These are phyloP conservation scores for Acanthiza pusilla DNA, from an alignment of 2,797 vertebrate genomes.

Conservation along the genomic window DNA sequence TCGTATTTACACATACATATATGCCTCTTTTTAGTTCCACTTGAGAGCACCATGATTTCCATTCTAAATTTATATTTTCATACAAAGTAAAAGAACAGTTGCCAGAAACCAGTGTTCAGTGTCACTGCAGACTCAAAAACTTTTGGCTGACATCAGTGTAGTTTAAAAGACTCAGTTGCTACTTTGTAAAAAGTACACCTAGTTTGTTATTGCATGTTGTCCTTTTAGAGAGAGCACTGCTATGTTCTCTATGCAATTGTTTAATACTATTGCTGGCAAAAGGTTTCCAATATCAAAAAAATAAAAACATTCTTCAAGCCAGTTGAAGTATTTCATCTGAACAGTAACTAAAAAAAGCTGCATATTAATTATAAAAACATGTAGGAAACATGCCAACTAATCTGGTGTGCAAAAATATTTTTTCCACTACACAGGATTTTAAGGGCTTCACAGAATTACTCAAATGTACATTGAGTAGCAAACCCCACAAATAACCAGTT, in stretches of 20 bases:
- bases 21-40: constrained; percentile 51
- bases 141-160: constrained; percentile 53
- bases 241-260: constrained; percentile 52
- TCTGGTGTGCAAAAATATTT: constrained; percentile 75
- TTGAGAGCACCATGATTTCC: constrained; percentile 78
- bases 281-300: constrained; percentile 72
- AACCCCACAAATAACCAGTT: constrained; percentile 44
- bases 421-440: constrained; percentile 70
- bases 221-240: constrained; percentile 62
- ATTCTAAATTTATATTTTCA: constrained; percentile 55
- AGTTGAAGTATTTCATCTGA: constrained; percentile 78
- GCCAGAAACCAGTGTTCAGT: constrained; percentile 56
- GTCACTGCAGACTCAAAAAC: constrained; percentile 28
- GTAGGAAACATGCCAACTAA: constrained; percentile 74
- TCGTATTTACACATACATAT: constrained; percentile 73
- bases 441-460: constrained; percentile 83
- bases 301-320: constrained; percentile 79
- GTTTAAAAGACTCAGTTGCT: constrained; percentile 32
- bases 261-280: constrained; percentile 77
- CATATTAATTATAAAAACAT: constrained; percentile 75
- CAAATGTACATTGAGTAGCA: constrained; percentile 65
- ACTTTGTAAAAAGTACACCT: constrained; percentile 47
- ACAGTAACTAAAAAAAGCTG: constrained; percentile 76
- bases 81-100: constrained; percentile 69
- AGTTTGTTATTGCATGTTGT: constrained; percentile 76